phyloP scores from a whole-genome alignment of 1,140 invertebrate species.

The Heliconius hermathena region DNA sequence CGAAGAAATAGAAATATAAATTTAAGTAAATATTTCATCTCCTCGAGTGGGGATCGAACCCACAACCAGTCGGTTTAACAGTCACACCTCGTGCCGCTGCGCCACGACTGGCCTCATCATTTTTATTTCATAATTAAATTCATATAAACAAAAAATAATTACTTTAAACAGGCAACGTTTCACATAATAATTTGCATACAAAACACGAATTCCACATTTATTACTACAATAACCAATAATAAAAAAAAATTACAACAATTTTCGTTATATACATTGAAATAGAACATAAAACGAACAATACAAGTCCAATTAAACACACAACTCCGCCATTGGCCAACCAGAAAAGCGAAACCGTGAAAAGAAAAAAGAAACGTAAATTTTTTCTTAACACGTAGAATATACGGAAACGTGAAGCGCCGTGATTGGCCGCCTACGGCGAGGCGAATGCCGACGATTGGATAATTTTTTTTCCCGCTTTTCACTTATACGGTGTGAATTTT shows the following conservation, averaged over 20 bases:
- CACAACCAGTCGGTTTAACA: too few species aligned
- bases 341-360: constrained; percentile 34
- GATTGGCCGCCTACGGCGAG: constrained; percentile 58
- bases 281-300: constrained; percentile 25
- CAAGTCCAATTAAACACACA: constrained; percentile 10
- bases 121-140: too few species aligned
- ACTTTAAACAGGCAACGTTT: too few species aligned
- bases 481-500: constrained; percentile 72
- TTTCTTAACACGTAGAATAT: constrained; percentile 77
- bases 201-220: too few species aligned
- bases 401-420: constrained; percentile 55
- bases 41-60: too few species aligned
- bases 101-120: too few species aligned
- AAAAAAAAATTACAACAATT: background rate
- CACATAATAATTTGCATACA: too few species aligned
- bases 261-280: too few species aligned
- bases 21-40: too few species aligned
- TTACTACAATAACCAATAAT: background rate
- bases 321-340: constrained; percentile 64
- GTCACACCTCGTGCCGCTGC: too few species aligned
- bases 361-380: constrained; percentile 79
- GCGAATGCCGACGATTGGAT: constrained; percentile 62
- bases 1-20: too few species aligned
- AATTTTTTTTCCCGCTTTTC: constrained; percentile 76
- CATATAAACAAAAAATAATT: too few species aligned